These are phyloP conservation scores for Bursaphelenchus mucronatus DNA, from an alignment of 1,140 invertebrate genomes.

Conservation along the genomic window DNA sequence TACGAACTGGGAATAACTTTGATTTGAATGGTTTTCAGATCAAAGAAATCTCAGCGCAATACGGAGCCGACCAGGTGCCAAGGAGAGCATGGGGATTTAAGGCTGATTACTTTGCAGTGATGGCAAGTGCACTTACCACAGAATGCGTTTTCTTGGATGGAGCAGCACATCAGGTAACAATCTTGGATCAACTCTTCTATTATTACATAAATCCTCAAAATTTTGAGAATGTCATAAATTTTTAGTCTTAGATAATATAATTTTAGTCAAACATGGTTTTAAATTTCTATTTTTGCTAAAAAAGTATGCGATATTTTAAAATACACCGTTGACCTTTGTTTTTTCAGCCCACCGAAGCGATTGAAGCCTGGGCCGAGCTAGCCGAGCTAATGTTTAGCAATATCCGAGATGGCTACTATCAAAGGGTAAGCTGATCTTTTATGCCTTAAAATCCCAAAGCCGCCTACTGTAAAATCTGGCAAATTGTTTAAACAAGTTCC, in stretches of 20 bases:
- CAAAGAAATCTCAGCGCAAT: slow-evolving; percentile 39
- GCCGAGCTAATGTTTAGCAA: slow-evolving; percentile 49
- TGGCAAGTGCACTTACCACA: slow-evolving; percentile 50
- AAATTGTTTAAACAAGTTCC: too few species aligned
- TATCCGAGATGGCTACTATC: slow-evolving; percentile 47
- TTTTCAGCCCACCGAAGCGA: slow-evolving; percentile 48
- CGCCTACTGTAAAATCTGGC: too few species aligned
- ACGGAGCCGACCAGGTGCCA: slow-evolving; percentile 38
- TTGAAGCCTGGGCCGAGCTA: slow-evolving; percentile 54
- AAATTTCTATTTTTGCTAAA: neutral
- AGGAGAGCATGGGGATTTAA: slow-evolving; percentile 43
- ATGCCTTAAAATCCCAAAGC: too few species aligned
- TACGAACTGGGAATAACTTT: slow-evolving; percentile 1
- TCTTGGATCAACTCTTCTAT: too few species aligned
- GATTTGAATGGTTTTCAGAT: slow-evolving; percentile 35
- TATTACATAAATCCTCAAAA: too few species aligned
- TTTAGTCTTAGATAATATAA: neutral
- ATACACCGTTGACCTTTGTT: too few species aligned
- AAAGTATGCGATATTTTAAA: too few species aligned
- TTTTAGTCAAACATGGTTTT: neutral
- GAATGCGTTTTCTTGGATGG: slow-evolving; percentile 54
- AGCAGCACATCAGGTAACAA: slow-evolving; percentile 32
- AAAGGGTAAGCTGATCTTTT: slow-evolving; percentile 5
- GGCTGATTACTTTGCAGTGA: slow-evolving; percentile 48
- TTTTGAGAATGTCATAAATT: too few species aligned